These are phyloP conservation scores for Drosophila fungiperda DNA, from an alignment of 2,888 invertebrate species.

Conservation along the genomic window DNA sequence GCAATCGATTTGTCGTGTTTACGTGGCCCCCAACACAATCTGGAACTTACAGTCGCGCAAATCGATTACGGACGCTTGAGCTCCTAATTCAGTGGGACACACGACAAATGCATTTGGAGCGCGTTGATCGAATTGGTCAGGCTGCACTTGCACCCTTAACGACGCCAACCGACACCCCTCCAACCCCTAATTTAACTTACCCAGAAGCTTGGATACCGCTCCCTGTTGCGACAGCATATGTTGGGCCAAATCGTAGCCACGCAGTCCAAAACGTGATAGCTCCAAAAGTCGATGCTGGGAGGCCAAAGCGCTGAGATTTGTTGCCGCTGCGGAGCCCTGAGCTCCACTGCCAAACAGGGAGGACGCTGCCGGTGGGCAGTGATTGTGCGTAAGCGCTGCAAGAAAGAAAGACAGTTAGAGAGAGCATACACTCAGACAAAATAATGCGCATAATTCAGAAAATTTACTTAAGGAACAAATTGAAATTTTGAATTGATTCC, in stretches of 20 bases:
- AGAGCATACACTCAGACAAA: background rate
- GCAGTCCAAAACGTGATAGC: slow-evolving; percentile 91
- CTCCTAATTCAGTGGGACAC: slow-evolving; percentile 66
- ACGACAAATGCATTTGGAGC: slow-evolving; percentile 79
- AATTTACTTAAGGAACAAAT: background rate
- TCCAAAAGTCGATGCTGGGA: slow-evolving; percentile 93
- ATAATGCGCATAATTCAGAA: background rate
- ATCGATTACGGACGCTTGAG: slow-evolving; percentile 75
- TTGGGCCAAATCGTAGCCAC: slow-evolving; percentile 96
- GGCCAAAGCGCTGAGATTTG: slow-evolving; percentile 89
- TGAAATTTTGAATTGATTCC: background rate
- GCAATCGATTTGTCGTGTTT: slow-evolving; percentile 79
- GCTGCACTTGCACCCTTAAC: slow-evolving; percentile 34
- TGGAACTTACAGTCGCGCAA: slow-evolving; percentile 50
- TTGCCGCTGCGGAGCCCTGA: slow-evolving; percentile 83
- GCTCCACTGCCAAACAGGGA: slow-evolving; percentile 79
- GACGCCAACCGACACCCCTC: background rate
- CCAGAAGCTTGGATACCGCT: slow-evolving; percentile 95
- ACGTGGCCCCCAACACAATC: slow-evolving; percentile 63
- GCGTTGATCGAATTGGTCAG: slow-evolving; percentile 72
- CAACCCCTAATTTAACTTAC: slow-evolving; percentile 86
- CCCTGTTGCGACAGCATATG: slow-evolving; percentile 96
- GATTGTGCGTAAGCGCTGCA: slow-evolving; percentile 64
- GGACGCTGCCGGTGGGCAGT: slow-evolving; percentile 59
- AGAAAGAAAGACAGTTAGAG: slow-evolving; percentile 13